Percentiles rank a stretch among this genome's conserved stretches.
phyloP scores from a whole-genome alignment of 1,140 invertebrate species.

The Paraescarpia echinospica region DNA sequence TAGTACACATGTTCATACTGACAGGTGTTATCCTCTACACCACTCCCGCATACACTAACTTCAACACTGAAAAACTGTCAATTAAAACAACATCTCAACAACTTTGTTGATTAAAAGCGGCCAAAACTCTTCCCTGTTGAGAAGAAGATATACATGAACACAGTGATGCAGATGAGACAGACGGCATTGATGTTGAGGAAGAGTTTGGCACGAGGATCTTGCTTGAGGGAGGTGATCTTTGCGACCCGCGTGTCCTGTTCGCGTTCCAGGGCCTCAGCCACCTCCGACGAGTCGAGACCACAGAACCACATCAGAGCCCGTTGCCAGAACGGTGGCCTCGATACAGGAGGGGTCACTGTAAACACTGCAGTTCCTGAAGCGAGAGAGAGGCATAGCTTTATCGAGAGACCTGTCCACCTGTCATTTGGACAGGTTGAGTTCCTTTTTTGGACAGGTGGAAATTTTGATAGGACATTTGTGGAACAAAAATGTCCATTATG shows the following conservation, averaged over 20 bases:
- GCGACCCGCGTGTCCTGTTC: not conserved
- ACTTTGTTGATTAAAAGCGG: constrained; percentile 2
- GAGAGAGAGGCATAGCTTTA: no score
- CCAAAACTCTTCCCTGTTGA: constrained; percentile 24
- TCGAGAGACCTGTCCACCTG: no score
- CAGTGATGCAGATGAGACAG: constrained; percentile 13
- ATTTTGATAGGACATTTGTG: no score
- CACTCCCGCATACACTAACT: no score
- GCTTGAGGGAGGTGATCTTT: constrained; percentile 20
- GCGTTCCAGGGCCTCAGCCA: not conserved
- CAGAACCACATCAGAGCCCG: constrained; percentile 25
- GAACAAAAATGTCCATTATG: no score
- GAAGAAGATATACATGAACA: constrained; percentile 28
- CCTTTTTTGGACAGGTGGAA: no score
- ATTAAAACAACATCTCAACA: no score
- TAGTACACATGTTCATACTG: no score
- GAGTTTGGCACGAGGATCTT: constrained; percentile 18
- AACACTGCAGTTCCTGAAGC: not conserved
- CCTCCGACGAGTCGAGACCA: constrained; percentile 13
- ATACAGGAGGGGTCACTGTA: not conserved
- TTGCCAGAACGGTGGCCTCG: not conserved
- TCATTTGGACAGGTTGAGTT: no score
- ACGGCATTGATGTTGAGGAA: constrained; percentile 15
- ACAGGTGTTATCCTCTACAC: no score
- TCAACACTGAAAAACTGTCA: no score